A percentile compares a stretch with the other conserved stretches of the same genome.
Evolutionary conservation across 2,888 invertebrate species (phyloP).

Genomic region (Pterobdella sp.): DNA sequence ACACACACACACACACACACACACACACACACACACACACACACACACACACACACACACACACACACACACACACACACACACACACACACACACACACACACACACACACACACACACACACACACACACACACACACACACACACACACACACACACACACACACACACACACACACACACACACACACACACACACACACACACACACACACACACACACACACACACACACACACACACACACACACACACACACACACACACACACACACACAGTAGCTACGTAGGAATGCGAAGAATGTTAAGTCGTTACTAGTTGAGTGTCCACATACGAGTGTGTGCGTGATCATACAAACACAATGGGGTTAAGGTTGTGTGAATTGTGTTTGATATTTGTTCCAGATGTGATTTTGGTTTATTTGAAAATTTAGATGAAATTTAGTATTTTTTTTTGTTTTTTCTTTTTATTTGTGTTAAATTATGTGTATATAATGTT

Average conservation of each 20-base stretch:
- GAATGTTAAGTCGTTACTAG: too few relatives aligned
- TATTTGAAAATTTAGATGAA: too few relatives aligned
- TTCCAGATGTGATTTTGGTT: too few relatives aligned
- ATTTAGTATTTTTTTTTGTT: too few relatives aligned
- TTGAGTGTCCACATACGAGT: too few relatives aligned
- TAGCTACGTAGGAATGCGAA: too few relatives aligned
- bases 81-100: slow-evolving; percentile 1
- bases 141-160: slow-evolving; percentile 1
- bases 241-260: slow-evolving; percentile 1
- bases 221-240: slow-evolving; percentile 1
- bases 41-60: slow-evolving; percentile 1
- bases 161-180: slow-evolving; percentile 1
- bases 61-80: slow-evolving; percentile 1
- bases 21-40: slow-evolving; percentile 1
- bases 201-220: slow-evolving; percentile 1
- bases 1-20: slow-evolving; percentile 1
- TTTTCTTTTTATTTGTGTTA: too few relatives aligned
- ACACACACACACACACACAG: slow-evolving; percentile 1
- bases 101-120: slow-evolving; percentile 1
- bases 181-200: slow-evolving; percentile 1
- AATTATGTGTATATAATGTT: too few relatives aligned
- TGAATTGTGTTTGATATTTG: too few relatives aligned
- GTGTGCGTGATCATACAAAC: too few relatives aligned
- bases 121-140: slow-evolving; percentile 1
- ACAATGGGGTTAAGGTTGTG: too few relatives aligned